These are phyloP conservation scores for Diplazon laetatorius DNA, from an alignment of 2,888 invertebrate species.

Conservation along the genomic window DNA sequence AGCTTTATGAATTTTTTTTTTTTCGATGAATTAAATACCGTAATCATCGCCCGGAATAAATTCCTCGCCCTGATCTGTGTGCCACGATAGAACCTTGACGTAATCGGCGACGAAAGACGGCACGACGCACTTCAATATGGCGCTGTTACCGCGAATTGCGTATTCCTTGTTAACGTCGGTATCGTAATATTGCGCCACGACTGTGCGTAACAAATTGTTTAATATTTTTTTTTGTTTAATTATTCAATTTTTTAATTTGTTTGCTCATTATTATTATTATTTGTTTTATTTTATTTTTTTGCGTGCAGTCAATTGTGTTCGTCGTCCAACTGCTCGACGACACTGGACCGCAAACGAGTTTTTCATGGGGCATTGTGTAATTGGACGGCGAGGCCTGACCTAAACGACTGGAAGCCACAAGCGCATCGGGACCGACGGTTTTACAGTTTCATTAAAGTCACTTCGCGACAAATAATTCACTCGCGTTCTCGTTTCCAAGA, in stretches of 20 bases:
- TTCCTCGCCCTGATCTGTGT: slow-evolving; percentile 90
- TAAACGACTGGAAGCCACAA: not conserved
- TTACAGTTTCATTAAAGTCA: slow-evolving; percentile 23
- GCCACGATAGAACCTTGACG: slow-evolving; percentile 94
- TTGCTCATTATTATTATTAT: slow-evolving; percentile 2
- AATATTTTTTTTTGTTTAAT: not conserved
- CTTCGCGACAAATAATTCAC: slow-evolving; percentile 40
- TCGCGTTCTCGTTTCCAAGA: slow-evolving; percentile 44
- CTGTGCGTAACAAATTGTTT: slow-evolving; percentile 81
- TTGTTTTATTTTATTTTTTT: not conserved
- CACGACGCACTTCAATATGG: slow-evolving; percentile 94
- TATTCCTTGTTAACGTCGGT: slow-evolving; percentile 95
- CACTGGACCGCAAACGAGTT: not conserved
- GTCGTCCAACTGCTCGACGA: not conserved
- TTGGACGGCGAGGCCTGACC: not conserved
- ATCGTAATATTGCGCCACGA: slow-evolving; percentile 92
- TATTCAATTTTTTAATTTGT: not conserved
- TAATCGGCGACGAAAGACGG: slow-evolving; percentile 97
- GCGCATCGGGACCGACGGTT: not conserved
- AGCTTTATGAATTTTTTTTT: slow-evolving; percentile 13
- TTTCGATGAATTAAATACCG: slow-evolving; percentile 81
- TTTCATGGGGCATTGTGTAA: not conserved
- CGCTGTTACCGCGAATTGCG: slow-evolving; percentile 94
- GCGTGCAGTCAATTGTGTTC: not conserved
- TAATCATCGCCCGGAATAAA: slow-evolving; percentile 87